These are phyloP conservation scores for Anneissia japonica DNA, from an alignment of 35 echinoderm and acorn worm species.

Conservation along the genomic window DNA sequence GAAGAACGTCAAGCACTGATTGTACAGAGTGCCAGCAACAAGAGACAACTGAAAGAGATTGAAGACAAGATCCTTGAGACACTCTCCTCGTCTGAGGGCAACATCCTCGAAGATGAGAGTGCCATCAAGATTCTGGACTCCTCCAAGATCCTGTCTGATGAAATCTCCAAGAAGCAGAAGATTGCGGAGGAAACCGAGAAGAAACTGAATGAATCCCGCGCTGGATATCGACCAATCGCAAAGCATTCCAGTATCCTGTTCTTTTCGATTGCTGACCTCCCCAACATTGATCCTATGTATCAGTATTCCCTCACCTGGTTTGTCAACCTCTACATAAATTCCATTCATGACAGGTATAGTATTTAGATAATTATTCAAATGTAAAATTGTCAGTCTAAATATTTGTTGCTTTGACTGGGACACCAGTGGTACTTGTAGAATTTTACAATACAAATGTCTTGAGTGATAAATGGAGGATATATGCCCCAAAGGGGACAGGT, in stretches of 20 bases:
- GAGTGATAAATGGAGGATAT: too few relatives aligned
- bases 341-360: slow-evolving; percentile 99
- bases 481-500: too few relatives aligned
- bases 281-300: slow-evolving; percentile 99
- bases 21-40: slow-evolving; percentile 93
- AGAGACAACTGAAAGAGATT: slow-evolving; percentile 98
- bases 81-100: slow-evolving; percentile 93
- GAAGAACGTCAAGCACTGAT: slow-evolving; percentile 90
- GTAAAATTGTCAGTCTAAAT: too few relatives aligned
- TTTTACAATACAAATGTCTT: too few relatives aligned
- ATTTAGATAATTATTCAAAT: too few relatives aligned
- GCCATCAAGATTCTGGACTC: slow-evolving; percentile 91
- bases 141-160: slow-evolving; percentile 96
- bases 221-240: slow-evolving; percentile 93
- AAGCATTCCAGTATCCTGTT: slow-evolving; percentile 95
- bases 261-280: slow-evolving; percentile 87
- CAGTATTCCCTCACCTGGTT: slow-evolving; percentile 98
- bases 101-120: slow-evolving; percentile 92
- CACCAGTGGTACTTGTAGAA: too few relatives aligned
- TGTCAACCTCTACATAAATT: slow-evolving; percentile 98
- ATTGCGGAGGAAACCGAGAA: slow-evolving; percentile 98
- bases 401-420: too few relatives aligned
- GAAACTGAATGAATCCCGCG: slow-evolving; percentile 90
- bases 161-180: slow-evolving; percentile 99
- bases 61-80: slow-evolving; percentile 98